phyloP scores from a whole-genome alignment of 2,113 vertebrate genomes.

The Collichthys lucidus region DNA sequence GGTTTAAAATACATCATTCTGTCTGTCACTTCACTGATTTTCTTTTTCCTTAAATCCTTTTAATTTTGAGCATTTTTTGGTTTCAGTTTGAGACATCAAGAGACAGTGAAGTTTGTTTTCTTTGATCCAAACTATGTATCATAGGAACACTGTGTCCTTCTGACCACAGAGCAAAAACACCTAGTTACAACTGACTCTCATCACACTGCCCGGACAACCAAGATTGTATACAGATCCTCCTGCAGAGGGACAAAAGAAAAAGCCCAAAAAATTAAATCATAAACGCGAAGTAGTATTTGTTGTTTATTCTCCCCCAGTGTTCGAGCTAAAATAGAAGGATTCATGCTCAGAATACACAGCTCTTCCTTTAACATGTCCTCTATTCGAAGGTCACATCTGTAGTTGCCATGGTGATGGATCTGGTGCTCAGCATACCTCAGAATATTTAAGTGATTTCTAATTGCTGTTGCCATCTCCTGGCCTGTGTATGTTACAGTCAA shows the following conservation, averaged over 20 bases:
- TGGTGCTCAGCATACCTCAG: neutral
- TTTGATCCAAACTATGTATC: neutral
- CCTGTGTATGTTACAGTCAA: conserved; percentile 1
- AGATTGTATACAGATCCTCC: neutral
- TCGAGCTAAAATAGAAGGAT: neutral
- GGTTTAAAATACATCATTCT: neutral
- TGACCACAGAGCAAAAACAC: neutral
- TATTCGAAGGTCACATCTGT: conserved; percentile 41
- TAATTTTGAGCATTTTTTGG: neutral
- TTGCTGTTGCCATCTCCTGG: neutral
- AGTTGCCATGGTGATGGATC: conserved; percentile 55
- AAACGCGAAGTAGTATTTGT: neutral
- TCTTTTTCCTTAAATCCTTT: neutral
- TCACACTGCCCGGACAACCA: neutral
- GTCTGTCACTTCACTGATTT: neutral
- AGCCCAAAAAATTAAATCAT: neutral
- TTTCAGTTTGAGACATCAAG: conserved; percentile 32
- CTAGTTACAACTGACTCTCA: conserved; percentile 7
- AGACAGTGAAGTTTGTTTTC: neutral
- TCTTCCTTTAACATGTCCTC: conserved; percentile 33
- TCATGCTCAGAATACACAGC: neutral
- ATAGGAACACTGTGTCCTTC: conserved; percentile 7
- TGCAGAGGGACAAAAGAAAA: neutral
- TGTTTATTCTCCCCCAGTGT: neutral
- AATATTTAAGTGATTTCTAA: conserved; percentile 15